Evolutionary conservation across 2,888 invertebrate species (phyloP), one percentile per base, ranked within the genome.

Genomic region (Autographa gamma): DNA sequence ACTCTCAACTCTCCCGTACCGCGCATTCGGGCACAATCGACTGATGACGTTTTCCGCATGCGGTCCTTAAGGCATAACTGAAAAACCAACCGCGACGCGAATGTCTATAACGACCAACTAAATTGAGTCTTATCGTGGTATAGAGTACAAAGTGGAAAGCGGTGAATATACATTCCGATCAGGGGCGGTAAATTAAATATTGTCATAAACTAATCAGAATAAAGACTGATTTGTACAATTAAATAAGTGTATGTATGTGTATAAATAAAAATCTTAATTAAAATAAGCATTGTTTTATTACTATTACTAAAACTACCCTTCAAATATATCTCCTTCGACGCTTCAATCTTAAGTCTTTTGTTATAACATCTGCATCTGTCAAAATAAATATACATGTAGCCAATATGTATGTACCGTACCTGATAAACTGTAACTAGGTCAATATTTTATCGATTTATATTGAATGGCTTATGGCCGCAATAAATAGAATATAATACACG

Each of bases 191-290:
- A 38, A 9, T 38, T 38, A 1, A 11, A 11, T 48, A 48, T 48
- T 48, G 48, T 2, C n/a, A n/a, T 48, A n/a, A 7, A 4, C 48
- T 48, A 56, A 56, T 56, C 54, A 56, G 54, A 56, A 11, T 56
- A 13, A 56, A 56, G 54, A 56, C 54, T 56, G 54, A 19, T 56
- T 25, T 56, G 25, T 56, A 56, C 25, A 19, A 18, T 56, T 56
- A 25, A 56, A 56, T 19, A 52, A 52, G 52, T 25, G 19, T 54
- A 52, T 52, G 19, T 13, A 54, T 54, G 54, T 19, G 19, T 54
- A 54, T 25, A 56, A 56, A 56, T 56, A 56, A 56, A 56, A 56
- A 56, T 19, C 54, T 25, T 25, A 18, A 13, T 25, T 3, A 25
- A 19, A 56, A 13, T 2, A 13, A 13, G 18, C 18, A 19, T 19